Evolutionary conservation across 1,140 invertebrate species (phyloP).

Genomic region (Hylaeus volcanicus): DNA sequence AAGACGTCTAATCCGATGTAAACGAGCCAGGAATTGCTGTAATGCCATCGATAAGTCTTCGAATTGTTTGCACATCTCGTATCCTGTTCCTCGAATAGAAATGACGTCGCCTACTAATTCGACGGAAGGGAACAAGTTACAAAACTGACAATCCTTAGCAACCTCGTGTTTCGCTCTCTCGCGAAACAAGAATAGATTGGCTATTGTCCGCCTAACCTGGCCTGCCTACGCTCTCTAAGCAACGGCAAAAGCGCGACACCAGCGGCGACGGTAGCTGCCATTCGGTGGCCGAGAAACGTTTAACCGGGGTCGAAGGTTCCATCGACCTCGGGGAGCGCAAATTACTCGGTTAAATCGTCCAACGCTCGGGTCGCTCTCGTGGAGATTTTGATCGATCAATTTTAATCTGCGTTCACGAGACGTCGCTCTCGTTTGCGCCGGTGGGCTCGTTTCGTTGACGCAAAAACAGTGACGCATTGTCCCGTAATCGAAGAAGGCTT

Average conservation of each 20-base stretch:
- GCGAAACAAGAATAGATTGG: slow-evolving; percentile 51
- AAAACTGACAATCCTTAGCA: slow-evolving; percentile 23
- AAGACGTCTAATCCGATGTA: too few species aligned
- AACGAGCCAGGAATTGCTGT: too few species aligned
- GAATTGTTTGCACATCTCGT: background rate
- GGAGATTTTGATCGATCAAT: slow-evolving; percentile 67
- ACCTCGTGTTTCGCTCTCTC: background rate
- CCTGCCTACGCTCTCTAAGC: slow-evolving; percentile 53
- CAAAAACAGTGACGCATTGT: too few species aligned
- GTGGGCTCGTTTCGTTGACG: background rate
- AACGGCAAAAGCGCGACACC: slow-evolving; percentile 35
- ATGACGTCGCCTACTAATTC: slow-evolving; percentile 28
- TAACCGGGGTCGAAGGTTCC: slow-evolving; percentile 59
- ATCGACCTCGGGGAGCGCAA: slow-evolving; percentile 62
- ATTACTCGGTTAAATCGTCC: slow-evolving; percentile 62
- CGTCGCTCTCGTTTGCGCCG: slow-evolving; percentile 37
- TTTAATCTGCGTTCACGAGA: slow-evolving; percentile 42
- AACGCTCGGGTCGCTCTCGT: background rate
- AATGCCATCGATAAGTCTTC: background rate
- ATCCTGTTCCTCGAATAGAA: slow-evolving; percentile 12
- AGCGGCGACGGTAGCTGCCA: slow-evolving; percentile 43
- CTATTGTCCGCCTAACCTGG: slow-evolving; percentile 64
- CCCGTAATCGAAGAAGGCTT: too few species aligned
- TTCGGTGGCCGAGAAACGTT: slow-evolving; percentile 53
- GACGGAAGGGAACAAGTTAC: slow-evolving; percentile 8